Evolutionary conservation across 2,113 vertebrate species (phyloP).

Genomic region (Alosa alosa): DNA sequence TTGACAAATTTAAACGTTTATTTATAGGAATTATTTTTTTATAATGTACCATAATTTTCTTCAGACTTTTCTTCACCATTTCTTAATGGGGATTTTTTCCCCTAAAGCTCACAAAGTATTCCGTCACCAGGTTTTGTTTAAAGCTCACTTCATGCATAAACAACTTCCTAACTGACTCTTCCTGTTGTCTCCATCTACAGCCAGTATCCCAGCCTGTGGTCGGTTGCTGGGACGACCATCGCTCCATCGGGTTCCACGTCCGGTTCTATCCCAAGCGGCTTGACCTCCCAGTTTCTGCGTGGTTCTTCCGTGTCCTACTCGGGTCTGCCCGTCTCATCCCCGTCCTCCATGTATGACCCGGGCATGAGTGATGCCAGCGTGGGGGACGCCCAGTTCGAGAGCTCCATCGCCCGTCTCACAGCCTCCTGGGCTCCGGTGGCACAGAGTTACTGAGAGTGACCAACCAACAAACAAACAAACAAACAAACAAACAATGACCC

Average conservation of each 20-base stretch:
- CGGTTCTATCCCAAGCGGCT: slow-evolving; percentile 65
- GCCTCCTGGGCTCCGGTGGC: slow-evolving; percentile 76
- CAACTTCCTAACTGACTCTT: neutral
- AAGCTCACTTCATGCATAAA: neutral
- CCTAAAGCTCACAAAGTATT: neutral
- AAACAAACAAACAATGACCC: slow-evolving; percentile 23
- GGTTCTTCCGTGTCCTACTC: slow-evolving; percentile 72
- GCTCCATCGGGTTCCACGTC: slow-evolving; percentile 69
- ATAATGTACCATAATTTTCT: neutral
- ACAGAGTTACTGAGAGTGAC: slow-evolving; percentile 71
- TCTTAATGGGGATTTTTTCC: neutral
- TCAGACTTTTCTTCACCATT: neutral
- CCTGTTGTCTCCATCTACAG: slow-evolving; percentile 48
- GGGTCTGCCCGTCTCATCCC: slow-evolving; percentile 72
- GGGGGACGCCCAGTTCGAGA: slow-evolving; percentile 75
- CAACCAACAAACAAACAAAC: slow-evolving; percentile 22
- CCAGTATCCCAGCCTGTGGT: slow-evolving; percentile 78
- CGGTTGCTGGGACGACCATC: slow-evolving; percentile 71
- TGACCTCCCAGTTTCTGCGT: slow-evolving; percentile 75
- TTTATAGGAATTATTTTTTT: too few relatives aligned
- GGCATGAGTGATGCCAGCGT: slow-evolving; percentile 67
- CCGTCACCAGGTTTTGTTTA: too few relatives aligned
- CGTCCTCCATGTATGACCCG: slow-evolving; percentile 75
- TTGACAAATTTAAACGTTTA: too few relatives aligned
- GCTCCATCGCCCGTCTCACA: slow-evolving; percentile 74